Percentiles rank a stretch among this genome's conserved stretches.
Evolutionary conservation across 1,140 invertebrate species (phyloP).

Genomic region (Helicoverpa armigera): DNA sequence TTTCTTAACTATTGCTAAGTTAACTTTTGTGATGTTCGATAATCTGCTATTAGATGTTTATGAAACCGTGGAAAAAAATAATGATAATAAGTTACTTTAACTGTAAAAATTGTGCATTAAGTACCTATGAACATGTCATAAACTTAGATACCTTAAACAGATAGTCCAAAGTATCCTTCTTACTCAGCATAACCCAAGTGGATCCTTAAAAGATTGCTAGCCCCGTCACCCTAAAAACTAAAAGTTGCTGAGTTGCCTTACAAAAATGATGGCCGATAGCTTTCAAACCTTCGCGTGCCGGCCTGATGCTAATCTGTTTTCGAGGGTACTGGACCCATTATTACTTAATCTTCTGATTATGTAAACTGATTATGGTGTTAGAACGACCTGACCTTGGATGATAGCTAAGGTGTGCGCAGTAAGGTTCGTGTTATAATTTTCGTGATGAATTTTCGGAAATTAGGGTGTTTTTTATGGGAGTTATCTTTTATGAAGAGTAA

Average conservation of each 20-base stretch:
- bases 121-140: no score
- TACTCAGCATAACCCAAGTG: constrained; percentile 22
- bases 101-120: no score
- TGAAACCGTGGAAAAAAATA: no score
- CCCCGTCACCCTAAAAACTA: neutral
- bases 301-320: constrained; percentile 34
- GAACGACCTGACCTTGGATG: constrained; percentile 32
- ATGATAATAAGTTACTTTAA: no score
- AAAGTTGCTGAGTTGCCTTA: constrained; percentile 19
- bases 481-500: no score
- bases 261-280: constrained; percentile 32
- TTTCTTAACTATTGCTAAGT: no score
- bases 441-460: neutral
- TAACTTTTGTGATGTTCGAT: no score
- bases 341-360: constrained; percentile 47
- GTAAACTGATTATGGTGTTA: constrained; percentile 36
- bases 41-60: no score
- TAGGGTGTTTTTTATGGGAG: neutral
- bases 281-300: constrained; percentile 33
- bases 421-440: neutral
- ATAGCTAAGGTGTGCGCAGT: neutral
- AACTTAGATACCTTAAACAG: neutral
- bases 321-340: constrained; percentile 40
- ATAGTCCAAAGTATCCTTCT: constrained; percentile 5
- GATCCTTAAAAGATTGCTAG: constrained; percentile 23